Evolutionary conservation across 2,888 invertebrate genomes (phyloP).

Genomic region (Lycocerus yunnanus): DNA sequence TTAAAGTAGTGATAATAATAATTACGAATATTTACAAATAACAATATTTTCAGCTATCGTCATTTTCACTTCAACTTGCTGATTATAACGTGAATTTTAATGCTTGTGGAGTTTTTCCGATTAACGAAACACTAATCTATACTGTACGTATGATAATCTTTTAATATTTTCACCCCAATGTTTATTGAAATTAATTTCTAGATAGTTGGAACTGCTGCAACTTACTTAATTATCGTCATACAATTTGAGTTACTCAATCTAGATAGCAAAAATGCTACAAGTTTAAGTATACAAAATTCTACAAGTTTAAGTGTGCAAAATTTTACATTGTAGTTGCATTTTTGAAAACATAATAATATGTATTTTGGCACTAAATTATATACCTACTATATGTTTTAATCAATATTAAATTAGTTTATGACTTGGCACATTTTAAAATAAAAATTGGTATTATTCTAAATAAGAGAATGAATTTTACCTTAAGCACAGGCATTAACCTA

Average conservation of each 20-base stretch:
- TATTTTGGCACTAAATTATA: too few species aligned
- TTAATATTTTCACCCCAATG: neutral
- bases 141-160: constrained; percentile 2
- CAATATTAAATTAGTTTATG: too few species aligned
- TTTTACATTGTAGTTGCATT: neutral
- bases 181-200: constrained; percentile 4
- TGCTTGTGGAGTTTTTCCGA: constrained; percentile 14
- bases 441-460: too few species aligned
- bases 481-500: too few species aligned
- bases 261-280: neutral
- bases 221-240: constrained; percentile 22
- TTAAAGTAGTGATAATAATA: neutral
- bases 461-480: too few species aligned
- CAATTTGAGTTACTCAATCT: constrained; percentile 17
- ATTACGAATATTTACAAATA: too few species aligned
- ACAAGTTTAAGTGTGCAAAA: neutral
- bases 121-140: constrained; percentile 20
- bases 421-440: too few species aligned
- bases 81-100: constrained; percentile 19
- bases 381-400: too few species aligned
- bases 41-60: constrained; percentile 11
- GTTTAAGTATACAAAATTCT: neutral
- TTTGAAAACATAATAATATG: neutral
- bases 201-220: constrained; percentile 22
- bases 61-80: constrained; percentile 22